A percentile compares a stretch with the other conserved stretches of the same genome.
phyloP scores from a whole-genome alignment of 1,140 invertebrate species.

The Rhyacophila brunnea region DNA sequence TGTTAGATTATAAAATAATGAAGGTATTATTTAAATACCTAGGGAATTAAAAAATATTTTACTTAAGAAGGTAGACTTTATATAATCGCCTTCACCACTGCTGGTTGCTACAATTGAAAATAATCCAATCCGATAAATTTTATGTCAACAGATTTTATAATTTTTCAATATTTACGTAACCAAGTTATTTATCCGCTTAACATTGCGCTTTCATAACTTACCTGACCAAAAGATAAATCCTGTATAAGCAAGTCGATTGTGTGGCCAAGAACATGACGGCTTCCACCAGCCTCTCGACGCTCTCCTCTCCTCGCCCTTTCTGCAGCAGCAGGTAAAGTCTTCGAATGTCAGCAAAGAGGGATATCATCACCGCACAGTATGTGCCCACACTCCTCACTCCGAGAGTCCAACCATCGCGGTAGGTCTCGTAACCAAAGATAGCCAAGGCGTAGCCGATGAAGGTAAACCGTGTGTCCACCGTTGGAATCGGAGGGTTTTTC shows the following conservation, averaged over 20 bases:
- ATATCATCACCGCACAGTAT: neutral
- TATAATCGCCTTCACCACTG: no score
- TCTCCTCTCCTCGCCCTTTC: conserved; percentile 1
- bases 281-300: conserved; percentile 24
- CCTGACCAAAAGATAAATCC: conserved; percentile 19
- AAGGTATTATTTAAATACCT: no score
- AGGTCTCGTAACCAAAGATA: conserved; percentile 24
- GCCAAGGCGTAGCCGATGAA: conserved; percentile 3
- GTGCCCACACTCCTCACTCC: conserved; percentile 1
- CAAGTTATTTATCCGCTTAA: no score
- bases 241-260: conserved; percentile 14
- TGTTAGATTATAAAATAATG: no score
- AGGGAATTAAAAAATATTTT: no score
- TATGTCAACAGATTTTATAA: no score
- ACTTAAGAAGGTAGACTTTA: no score
- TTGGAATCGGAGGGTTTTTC: conserved; percentile 20
- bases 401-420: conserved; percentile 9
- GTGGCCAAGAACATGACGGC: conserved; percentile 24
- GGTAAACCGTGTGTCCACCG: conserved; percentile 17
- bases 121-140: no score
- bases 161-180: no score
- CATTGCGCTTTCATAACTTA: no score
- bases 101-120: no score
- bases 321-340: conserved; percentile 7
- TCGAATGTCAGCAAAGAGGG: conserved; percentile 11